Conservation (phyloP, 2,797 vertebrate species). For the Anguilla pacifica region DNA sequence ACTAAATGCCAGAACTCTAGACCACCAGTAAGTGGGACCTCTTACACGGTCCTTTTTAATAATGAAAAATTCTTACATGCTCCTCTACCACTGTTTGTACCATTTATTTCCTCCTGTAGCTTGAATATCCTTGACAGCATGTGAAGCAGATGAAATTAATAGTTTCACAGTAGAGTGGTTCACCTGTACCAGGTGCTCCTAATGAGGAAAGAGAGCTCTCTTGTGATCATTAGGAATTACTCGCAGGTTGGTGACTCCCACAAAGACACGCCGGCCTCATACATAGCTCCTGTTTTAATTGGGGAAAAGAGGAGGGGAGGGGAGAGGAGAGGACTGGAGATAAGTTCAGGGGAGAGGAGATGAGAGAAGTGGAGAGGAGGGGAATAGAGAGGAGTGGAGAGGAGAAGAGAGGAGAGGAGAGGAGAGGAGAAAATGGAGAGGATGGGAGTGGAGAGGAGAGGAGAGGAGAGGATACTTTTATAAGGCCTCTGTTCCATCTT, state of each 20-base stretch:
- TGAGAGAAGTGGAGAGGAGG: background rate
- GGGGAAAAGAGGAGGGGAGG: background rate
- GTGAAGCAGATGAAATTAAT: background rate
- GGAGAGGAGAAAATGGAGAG: too few species aligned
- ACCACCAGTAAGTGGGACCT: background rate
- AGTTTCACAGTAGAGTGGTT: background rate
- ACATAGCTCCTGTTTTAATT: slow-evolving; percentile 2
- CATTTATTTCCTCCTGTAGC: background rate
- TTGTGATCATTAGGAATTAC: background rate
- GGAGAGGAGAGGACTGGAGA: background rate
- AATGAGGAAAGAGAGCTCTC: background rate
- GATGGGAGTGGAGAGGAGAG: background rate
- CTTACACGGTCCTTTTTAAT: background rate
- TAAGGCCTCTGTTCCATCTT: slow-evolving; percentile 11
- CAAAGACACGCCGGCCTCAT: background rate
- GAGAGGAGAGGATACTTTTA: background rate
- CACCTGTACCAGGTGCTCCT: background rate
- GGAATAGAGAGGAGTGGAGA: background rate
- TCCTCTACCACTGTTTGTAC: background rate
- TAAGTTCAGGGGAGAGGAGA: background rate
- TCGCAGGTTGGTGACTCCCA: background rate
- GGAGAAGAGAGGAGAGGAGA: background rate
- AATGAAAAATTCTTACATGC: background rate
- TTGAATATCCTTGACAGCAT: background rate
- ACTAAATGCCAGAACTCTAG: background rate